Evolutionary conservation across 2,113 vertebrate genomes (phyloP).

Genomic region (Tylochromis polylepis): DNA sequence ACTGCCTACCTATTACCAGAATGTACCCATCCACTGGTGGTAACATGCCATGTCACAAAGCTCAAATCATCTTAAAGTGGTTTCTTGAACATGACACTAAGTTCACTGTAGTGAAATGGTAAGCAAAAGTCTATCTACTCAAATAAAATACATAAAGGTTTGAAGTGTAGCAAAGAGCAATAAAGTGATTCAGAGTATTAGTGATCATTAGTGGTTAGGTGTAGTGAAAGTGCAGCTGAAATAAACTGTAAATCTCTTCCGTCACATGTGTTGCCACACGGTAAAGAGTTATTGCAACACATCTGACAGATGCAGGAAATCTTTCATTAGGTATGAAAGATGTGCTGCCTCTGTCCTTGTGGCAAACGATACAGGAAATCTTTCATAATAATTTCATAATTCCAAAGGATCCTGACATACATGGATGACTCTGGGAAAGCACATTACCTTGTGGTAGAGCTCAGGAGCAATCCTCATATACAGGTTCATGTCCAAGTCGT

Average conservation of each 20-base stretch:
- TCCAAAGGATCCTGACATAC: neutral
- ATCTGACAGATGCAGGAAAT: neutral
- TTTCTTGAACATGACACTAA: neutral
- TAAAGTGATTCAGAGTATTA: neutral
- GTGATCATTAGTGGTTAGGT: neutral
- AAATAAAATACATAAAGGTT: neutral
- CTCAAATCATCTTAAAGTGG: neutral
- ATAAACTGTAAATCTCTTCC: neutral
- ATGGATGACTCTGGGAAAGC: neutral
- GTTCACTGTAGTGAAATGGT: neutral
- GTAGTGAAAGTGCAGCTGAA: neutral
- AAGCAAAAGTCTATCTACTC: neutral
- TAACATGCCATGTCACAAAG: neutral
- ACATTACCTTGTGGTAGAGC: constrained; percentile 93
- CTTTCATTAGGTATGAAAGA: neutral
- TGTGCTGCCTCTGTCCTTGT: neutral
- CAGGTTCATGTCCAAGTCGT: constrained; percentile 97
- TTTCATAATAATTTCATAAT: neutral
- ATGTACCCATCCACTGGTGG: neutral
- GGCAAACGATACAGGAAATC: neutral
- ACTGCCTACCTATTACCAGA: neutral
- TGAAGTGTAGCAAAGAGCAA: too few relatives aligned
- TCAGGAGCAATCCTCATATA: constrained; percentile 98
- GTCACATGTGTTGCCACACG: neutral
- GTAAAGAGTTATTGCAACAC: neutral